phyloP scores from a whole-genome alignment of 2,797 vertebrate genomes.

The Anas bernieri region DNA sequence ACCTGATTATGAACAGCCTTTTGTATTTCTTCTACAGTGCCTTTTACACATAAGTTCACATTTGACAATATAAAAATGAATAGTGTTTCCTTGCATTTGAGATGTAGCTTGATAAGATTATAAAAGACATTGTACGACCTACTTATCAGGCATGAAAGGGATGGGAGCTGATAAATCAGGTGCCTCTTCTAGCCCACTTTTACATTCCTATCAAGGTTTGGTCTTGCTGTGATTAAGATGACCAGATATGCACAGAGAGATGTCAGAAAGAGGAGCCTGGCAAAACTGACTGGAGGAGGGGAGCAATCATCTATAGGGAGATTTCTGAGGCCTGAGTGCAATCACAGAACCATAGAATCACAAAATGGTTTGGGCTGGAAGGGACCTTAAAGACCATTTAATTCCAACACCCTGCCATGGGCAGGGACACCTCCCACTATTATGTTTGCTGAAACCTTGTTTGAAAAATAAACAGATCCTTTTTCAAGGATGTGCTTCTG shows the following conservation, averaged over 20 bases:
- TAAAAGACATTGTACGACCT: not conserved
- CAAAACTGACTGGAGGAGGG: not conserved
- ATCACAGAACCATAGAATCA: not conserved
- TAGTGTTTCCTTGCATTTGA: not conserved
- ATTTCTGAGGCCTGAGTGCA: not conserved
- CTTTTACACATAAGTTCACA: not conserved
- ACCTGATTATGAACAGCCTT: not conserved
- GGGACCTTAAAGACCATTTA: too few relatives aligned
- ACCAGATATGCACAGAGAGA: not conserved
- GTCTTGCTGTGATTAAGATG: not conserved
- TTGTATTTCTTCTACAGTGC: not conserved
- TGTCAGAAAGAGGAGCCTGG: not conserved
- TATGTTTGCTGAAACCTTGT: not conserved
- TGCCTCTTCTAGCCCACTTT: not conserved
- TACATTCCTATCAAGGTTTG: not conserved
- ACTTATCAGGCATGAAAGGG: not conserved
- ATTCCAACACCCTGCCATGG: too few relatives aligned
- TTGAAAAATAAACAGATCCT: not conserved
- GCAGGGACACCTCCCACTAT: too few relatives aligned
- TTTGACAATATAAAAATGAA: not conserved
- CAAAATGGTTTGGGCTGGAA: too few relatives aligned
- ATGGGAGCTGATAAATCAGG: not conserved
- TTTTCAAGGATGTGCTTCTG: not conserved
- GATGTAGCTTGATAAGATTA: not conserved
- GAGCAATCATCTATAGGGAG: not conserved